Conservation (phyloP, 2,113 vertebrate genomes). For the Muscicapa adusta region DNA sequence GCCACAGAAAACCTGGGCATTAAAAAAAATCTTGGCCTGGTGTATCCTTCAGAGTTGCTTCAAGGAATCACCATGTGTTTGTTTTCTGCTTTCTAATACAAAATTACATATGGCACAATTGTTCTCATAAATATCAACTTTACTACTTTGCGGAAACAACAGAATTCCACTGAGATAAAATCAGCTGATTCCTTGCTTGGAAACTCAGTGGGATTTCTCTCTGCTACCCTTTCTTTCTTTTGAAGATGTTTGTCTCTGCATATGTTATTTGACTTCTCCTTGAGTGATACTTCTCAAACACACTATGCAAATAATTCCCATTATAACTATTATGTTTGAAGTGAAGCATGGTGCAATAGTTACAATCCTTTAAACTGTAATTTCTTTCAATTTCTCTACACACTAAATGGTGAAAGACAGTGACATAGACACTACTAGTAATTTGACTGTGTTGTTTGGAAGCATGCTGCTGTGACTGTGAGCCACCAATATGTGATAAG, state of each 20-base stretch:
- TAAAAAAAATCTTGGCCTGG: background rate
- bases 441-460: slow-evolving; percentile 38
- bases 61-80: background rate
- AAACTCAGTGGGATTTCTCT: background rate
- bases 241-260: background rate
- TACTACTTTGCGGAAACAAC: background rate
- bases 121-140: background rate
- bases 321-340: background rate
- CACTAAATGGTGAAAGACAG: slow-evolving; percentile 29
- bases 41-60: background rate
- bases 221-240: background rate
- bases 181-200: background rate
- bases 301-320: background rate
- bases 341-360: background rate
- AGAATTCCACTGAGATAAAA: background rate
- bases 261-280: background rate
- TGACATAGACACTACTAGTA: slow-evolving; percentile 7
- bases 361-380: background rate
- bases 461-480: slow-evolving; percentile 35
- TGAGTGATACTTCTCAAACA: background rate
- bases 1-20: background rate
- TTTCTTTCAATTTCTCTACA: background rate
- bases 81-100: background rate
- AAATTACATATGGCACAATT: background rate
- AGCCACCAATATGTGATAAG: background rate